Conservation (phyloP, 92 coral and sea anemone species). For the Parazoanthus swiftii region DNA sequence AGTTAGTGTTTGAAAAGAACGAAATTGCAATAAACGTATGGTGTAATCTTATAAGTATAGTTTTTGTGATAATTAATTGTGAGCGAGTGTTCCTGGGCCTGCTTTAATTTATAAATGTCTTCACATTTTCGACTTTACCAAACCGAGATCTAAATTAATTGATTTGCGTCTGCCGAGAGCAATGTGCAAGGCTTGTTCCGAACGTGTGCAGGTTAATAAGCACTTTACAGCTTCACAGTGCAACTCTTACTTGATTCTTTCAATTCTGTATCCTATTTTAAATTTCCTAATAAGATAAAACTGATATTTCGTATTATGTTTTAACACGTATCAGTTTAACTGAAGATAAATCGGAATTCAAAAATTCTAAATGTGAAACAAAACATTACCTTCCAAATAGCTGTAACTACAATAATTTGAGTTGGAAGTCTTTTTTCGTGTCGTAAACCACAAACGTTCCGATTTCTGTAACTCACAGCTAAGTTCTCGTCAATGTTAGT, state of each 20-base stretch:
- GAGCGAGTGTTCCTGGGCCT: no score
- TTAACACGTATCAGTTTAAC: no score
- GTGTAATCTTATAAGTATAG: neutral
- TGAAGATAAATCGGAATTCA: no score
- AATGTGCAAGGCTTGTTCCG: no score
- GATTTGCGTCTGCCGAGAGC: neutral
- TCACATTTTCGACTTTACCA: neutral
- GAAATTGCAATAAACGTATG: neutral
- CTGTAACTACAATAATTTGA: neutral
- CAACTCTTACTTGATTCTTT: no score
- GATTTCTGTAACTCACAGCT: neutral
- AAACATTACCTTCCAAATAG: neutral
- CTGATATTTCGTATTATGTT: no score
- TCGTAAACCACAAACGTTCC: neutral
- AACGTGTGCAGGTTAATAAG: no score
- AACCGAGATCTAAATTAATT: neutral
- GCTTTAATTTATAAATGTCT: neutral
- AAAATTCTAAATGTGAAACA: neutral
- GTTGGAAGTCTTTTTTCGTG: neutral
- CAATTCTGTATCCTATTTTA: no score
- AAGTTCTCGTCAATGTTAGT: neutral
- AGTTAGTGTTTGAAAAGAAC: neutral
- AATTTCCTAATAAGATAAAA: no score
- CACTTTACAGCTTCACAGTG: no score
- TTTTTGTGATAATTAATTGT: neutral